Evolutionary conservation across 2,888 invertebrate genomes (phyloP).

Genomic region (Hanleya hanleyi): DNA sequence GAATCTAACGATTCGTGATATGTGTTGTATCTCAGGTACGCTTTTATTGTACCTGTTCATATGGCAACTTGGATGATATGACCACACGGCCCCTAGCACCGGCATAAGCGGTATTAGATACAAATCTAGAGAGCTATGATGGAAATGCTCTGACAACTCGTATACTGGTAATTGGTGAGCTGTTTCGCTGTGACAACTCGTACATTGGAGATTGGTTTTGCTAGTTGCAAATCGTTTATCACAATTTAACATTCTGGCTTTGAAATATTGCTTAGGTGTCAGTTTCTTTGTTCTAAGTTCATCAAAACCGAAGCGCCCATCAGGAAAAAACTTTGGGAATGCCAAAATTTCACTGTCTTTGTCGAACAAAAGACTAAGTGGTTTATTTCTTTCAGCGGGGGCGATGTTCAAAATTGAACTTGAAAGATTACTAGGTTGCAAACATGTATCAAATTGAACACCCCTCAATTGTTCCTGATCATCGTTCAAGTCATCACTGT

Average conservation of each 20-base stretch:
- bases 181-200: no score
- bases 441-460: slow-evolving; percentile 27
- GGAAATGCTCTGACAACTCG: no score
- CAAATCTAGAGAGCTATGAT: no score
- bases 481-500: no score
- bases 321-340: slow-evolving; percentile 30
- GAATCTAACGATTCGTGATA: no score
- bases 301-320: slow-evolving; percentile 26
- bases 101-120: no score
- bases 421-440: slow-evolving; percentile 25
- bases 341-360: slow-evolving; percentile 27
- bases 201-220: no score
- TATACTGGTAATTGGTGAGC: no score
- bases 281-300: slow-evolving; percentile 11
- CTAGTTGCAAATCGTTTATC: slow-evolving; percentile 37
- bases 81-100: no score
- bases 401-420: slow-evolving; percentile 15
- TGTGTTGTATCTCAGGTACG: no score
- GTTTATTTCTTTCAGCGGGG: slow-evolving; percentile 27
- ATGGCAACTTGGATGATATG: slow-evolving; percentile 43
- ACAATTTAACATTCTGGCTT: slow-evolving; percentile 25
- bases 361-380: slow-evolving; percentile 19
- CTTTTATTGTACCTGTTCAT: no score
- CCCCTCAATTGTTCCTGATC: no score
- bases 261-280: slow-evolving; percentile 28